Percentiles rank a stretch among this genome's conserved stretches.
These are phyloP conservation scores for Dasyornis broadbenti DNA, from an alignment of 2,113 vertebrate genomes.

Conservation along the genomic window DNA sequence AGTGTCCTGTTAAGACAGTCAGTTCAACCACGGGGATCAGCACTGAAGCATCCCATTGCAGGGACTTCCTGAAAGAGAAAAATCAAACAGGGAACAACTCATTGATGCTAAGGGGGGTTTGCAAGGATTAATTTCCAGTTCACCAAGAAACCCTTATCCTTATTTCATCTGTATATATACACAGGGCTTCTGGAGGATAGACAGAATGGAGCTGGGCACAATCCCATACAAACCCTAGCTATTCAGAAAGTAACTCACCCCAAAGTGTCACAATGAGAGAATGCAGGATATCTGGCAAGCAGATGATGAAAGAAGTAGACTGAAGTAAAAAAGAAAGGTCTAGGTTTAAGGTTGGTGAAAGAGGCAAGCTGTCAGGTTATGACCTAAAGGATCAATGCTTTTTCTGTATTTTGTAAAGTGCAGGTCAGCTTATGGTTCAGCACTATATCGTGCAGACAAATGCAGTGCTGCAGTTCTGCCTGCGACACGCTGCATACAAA, in stretches of 20 bases:
- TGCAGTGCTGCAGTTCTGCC: not conserved
- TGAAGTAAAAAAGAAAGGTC: not conserved
- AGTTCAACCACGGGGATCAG: not conserved
- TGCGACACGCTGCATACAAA: accelerated
- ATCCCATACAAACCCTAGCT: not conserved
- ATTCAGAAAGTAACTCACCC: not conserved
- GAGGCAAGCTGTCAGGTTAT: not conserved
- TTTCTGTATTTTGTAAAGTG: not conserved
- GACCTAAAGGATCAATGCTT: not conserved
- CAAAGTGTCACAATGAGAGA: not conserved
- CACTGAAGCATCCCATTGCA: not conserved
- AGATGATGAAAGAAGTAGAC: not conserved
- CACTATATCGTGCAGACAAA: not conserved
- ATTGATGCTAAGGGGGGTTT: not conserved
- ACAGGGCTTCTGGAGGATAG: not conserved
- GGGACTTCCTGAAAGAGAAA: not conserved
- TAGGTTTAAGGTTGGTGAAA: not conserved
- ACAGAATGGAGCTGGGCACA: not conserved
- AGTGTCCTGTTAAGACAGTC: not conserved
- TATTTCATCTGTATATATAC: not conserved
- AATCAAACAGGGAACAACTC: not conserved
- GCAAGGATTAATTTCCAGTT: not conserved
- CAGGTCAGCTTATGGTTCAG: not conserved
- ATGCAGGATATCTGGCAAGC: not conserved
- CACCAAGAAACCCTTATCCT: not conserved